Base-by-base conservation (phyloP, 2,888 invertebrate genomes). In the Embidobia sp. region DNA sequence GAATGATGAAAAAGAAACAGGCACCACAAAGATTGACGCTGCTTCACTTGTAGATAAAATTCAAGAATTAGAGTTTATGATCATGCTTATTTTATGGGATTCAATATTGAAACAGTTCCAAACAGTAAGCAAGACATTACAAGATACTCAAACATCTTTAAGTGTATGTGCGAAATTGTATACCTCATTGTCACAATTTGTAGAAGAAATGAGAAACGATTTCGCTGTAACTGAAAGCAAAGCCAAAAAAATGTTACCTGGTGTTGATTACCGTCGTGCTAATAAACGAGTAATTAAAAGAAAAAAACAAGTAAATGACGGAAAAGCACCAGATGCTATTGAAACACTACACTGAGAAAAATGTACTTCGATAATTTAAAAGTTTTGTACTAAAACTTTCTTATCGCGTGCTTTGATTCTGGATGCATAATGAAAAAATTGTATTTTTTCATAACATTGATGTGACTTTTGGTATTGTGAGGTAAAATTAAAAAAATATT, bases 281-380 rank as follows among this genome's bases (percentile, higher is more conserved):
- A 22, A 3, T 4, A 22, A 22, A 22, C 3, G 22, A 22, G 15
- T 11, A 13, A 16, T 15, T 19, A 44, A 5, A 13, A 42, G 59
- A 46, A 59, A 46, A 44, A 59, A 59, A 46, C 59, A 59, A 59
- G 19, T 59, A 13, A 44, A 46, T 44, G 46, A 44, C 19, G 46
- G 59, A 16, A 15, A 31, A 16, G 16, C 29, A 31, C 15, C 31
- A 31, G 8, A 44, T n/a, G 3, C 26, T 8, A 15, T 16, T 11
- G n/a, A 44, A 44, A 19, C 8, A 2, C 35, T 53, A n/a, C n/a
- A n/a, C n/a, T n/a, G n/a, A n/a, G n/a, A n/a, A n/a, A n/a, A n/a
- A n/a, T n/a, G n/a, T n/a, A n/a, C n/a, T n/a, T n/a, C n/a, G n/a
- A n/a, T n/a, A n/a, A n/a, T n/a, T n/a, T n/a, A n/a, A n/a, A n/a